Base-by-base conservation (phyloP, 2,888 invertebrate species). In the Apodemia duryi region DNA sequence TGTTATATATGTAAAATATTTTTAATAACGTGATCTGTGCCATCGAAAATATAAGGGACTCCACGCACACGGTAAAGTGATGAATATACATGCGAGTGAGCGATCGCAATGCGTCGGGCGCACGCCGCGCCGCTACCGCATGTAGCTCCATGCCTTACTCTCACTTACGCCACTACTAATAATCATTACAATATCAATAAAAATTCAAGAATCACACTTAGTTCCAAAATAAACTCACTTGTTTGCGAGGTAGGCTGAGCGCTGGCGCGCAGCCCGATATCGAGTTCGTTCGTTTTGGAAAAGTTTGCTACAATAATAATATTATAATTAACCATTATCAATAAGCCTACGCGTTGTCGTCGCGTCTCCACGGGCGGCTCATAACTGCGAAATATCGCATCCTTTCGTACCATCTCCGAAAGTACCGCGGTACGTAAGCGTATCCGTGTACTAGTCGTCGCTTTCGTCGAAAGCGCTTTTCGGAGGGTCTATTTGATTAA, bases 171-270 rank as follows among this genome's bases (percentile, higher is more conserved):
- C 84, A 87, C 91, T 91, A 91, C 91, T 88, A 89, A 90, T 88
- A 89, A 89, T 90, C 86, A 87, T 91, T 91, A 92, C 88, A 89
- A 91, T 91, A 92, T 90, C 87, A 92, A 91, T 92, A 91, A 92
- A 92, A 92, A 92, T 91, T 91, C 94, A 94, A 94, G 94, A 94
- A 94, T 94, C 94, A 94, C 94, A 94, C 94, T 94, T 94, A 94
- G 93, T 94, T 92, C 94, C 94, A 94, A 94, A 94, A 94, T 93
- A 94, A 94, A 94, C 94, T 94, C 94, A 94, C 94, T 94, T 94
- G 93, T 93, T 91, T 94, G 94, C 94, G 94, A 94, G 94, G 94
- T 93, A 94, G 94, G 94, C 91, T 91, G 91, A 81, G 91, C 89
- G 90, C 91, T 82, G 79, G 85, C 90, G 91, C 92, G 81, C 89